These are phyloP conservation scores for Dascillus cervinus DNA, from an alignment of 2,888 invertebrate genomes.

Conservation along the genomic window DNA sequence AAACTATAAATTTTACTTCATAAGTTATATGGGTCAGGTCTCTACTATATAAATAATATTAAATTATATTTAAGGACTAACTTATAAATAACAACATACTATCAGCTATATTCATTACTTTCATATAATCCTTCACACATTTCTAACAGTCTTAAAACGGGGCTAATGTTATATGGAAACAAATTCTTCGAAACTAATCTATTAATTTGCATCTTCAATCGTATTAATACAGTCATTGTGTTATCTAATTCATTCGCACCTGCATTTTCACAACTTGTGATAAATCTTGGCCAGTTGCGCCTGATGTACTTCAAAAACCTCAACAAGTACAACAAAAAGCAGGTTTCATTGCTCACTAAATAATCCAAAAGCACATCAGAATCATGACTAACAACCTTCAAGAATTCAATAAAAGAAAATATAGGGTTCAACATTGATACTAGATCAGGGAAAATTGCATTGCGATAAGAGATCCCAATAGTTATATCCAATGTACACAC, in stretches of 20 bases:
- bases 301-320: constrained; percentile 78
- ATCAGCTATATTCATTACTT: constrained; percentile 72
- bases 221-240: constrained; percentile 76
- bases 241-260: constrained; percentile 59
- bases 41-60: too few relatives aligned
- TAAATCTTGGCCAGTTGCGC: constrained; percentile 77
- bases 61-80: too few relatives aligned
- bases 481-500: constrained; percentile 85
- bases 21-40: too few relatives aligned
- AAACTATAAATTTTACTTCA: too few relatives aligned
- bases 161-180: constrained; percentile 86
- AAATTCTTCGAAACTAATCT: constrained; percentile 73
- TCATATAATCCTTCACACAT: constrained; percentile 80
- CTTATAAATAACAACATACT: too few relatives aligned
- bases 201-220: constrained; percentile 72
- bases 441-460: constrained; percentile 71
- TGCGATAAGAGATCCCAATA: constrained; percentile 74
- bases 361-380: constrained; percentile 75
- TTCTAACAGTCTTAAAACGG: constrained; percentile 73
- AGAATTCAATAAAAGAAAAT: constrained; percentile 78
- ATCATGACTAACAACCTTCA: constrained; percentile 75
- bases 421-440: constrained; percentile 78
- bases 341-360: constrained; percentile 84
- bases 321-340: constrained; percentile 76
- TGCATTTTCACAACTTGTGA: constrained; percentile 58